Percentiles rank a stretch among this genome's conserved stretches.
Evolutionary conservation across 2,113 vertebrate genomes (phyloP).

Genomic region (Peromyscus polionotus): DNA sequence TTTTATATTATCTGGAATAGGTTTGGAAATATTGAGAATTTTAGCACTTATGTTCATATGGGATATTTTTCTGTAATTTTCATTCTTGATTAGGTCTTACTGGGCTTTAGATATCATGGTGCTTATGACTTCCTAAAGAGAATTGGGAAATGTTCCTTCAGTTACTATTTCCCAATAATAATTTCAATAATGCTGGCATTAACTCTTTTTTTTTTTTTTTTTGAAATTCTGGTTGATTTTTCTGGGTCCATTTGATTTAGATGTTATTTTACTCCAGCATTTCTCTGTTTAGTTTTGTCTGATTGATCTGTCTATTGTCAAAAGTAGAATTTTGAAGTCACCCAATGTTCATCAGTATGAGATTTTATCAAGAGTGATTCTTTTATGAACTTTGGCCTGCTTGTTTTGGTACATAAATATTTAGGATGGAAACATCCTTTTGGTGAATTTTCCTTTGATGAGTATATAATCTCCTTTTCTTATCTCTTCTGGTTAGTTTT

Average conservation of each 20-base stretch:
- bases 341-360: background rate
- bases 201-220: background rate
- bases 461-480: background rate
- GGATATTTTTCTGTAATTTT: background rate
- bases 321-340: background rate
- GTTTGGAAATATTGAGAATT: background rate
- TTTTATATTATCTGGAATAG: background rate
- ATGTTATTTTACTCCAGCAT: background rate
- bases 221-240: background rate
- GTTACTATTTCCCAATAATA: background rate
- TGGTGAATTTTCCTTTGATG: background rate
- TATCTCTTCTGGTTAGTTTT: background rate
- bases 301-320: background rate
- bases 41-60: background rate
- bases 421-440: background rate
- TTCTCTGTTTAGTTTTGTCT: background rate
- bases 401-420: background rate
- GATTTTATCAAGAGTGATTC: background rate
- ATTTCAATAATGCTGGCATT: background rate
- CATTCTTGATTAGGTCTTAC: background rate
- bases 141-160: background rate
- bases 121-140: background rate
- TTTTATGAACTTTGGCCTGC: background rate
- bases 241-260: background rate
- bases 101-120: background rate